phyloP scores from a whole-genome alignment of 2,113 vertebrate genomes.

The Pipra filicauda region DNA sequence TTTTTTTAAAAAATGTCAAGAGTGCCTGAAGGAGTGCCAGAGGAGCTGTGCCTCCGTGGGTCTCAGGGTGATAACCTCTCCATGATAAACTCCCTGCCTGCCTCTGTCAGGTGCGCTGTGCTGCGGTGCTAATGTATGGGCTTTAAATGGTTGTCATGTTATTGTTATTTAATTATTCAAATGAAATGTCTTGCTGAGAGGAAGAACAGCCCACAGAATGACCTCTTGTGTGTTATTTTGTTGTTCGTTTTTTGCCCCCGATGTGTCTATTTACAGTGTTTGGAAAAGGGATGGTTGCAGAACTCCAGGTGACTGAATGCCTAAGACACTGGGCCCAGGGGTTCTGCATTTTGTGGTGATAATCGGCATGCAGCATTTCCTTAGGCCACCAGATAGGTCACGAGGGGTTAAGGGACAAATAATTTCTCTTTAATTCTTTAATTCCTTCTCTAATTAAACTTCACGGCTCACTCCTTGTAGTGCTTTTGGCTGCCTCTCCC shows the following conservation, averaged over 20 bases:
- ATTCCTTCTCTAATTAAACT: slow-evolving; percentile 74
- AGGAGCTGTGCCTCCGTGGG: background rate
- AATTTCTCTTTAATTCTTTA: slow-evolving; percentile 75
- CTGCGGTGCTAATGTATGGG: slow-evolving; percentile 22
- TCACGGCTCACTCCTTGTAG: slow-evolving; percentile 32
- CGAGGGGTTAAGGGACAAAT: slow-evolving; percentile 73
- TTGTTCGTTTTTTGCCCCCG: slow-evolving; percentile 27
- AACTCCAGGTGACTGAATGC: slow-evolving; percentile 78
- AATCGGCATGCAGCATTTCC: slow-evolving; percentile 79
- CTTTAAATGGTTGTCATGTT: slow-evolving; percentile 71
- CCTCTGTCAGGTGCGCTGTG: background rate
- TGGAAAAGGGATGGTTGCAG: slow-evolving; percentile 60
- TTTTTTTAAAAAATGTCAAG: background rate
- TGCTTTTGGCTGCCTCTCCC: slow-evolving; percentile 8
- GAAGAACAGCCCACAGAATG: slow-evolving; percentile 56
- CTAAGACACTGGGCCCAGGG: slow-evolving; percentile 75
- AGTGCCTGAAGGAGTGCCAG: background rate
- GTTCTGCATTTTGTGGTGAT: slow-evolving; percentile 71
- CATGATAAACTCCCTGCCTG: background rate
- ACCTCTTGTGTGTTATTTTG: slow-evolving; percentile 48
- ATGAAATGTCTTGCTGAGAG: slow-evolving; percentile 67
- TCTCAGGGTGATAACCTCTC: background rate
- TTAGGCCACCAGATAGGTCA: slow-evolving; percentile 70
- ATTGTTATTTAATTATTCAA: slow-evolving; percentile 74
- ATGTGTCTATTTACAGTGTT: slow-evolving; percentile 29